phyloP scores from a whole-genome alignment of 2,888 invertebrate genomes.

The Portevinia maculata region DNA sequence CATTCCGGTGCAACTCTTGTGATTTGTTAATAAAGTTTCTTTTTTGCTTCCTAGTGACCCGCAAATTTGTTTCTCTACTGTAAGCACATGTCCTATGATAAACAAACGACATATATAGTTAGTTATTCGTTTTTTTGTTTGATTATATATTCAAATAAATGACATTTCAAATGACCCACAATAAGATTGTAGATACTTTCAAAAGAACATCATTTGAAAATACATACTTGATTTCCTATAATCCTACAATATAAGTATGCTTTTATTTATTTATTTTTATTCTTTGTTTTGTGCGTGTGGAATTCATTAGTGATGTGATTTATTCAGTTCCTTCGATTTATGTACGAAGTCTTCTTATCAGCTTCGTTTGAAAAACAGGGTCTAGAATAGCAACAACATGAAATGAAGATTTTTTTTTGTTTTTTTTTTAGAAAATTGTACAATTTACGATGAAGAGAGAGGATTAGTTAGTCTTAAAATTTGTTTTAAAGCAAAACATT shows the following conservation, averaged over 20 bases:
- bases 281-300: constrained; percentile 20
- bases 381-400: constrained; percentile 9
- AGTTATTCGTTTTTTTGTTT: constrained; percentile 12
- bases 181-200: constrained; percentile 19
- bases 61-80: constrained; percentile 11
- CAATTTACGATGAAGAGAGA: constrained; percentile 52
- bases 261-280: constrained; percentile 9
- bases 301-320: constrained; percentile 51
- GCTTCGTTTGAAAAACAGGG: neutral
- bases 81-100: constrained; percentile 1
- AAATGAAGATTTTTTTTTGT: neutral
- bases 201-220: neutral
- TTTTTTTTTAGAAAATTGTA: constrained; percentile 27
- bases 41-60: constrained; percentile 30
- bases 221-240: constrained; percentile 20
- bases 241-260: neutral
- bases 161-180: constrained; percentile 21
- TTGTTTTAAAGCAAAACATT: constrained; percentile 49
- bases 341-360: constrained; percentile 48
- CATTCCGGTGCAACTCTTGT: constrained; percentile 26
- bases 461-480: constrained; percentile 44
- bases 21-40: constrained; percentile 2
- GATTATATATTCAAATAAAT: constrained; percentile 7
- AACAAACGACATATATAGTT: constrained; percentile 18
- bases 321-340: constrained; percentile 49